These are phyloP conservation scores for Tribolium castaneum DNA, from an alignment of 1,140 invertebrate species.

Conservation along the genomic window DNA sequence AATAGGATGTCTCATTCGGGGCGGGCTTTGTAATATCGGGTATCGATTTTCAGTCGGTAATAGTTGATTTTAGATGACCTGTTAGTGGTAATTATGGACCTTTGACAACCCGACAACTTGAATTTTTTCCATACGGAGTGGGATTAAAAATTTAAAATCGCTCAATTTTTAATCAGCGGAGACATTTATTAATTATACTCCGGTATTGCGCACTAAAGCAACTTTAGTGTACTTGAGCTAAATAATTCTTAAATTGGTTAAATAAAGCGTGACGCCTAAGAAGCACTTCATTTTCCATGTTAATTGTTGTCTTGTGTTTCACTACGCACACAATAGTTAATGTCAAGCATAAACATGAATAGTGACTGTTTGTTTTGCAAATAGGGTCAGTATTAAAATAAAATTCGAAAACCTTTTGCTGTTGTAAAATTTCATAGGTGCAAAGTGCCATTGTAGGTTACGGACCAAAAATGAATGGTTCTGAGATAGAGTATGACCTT, in stretches of 20 bases:
- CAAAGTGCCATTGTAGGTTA: neutral
- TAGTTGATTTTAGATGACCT: constrained; percentile 8
- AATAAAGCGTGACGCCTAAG: neutral
- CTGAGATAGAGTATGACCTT: neutral
- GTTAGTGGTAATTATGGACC: constrained; percentile 11
- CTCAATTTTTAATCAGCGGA: constrained; percentile 1
- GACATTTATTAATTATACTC: neutral
- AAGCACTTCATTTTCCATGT: neutral
- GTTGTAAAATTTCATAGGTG: constrained; percentile 5
- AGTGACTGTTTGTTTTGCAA: constrained; percentile 3
- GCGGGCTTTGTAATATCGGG: constrained; percentile 12
- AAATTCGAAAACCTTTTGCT: neutral
- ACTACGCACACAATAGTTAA: neutral
- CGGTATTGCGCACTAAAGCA: neutral
- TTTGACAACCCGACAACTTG: neutral
- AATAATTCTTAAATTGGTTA: constrained; percentile 25
- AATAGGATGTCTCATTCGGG: constrained; percentile 22
- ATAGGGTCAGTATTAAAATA: constrained; percentile 20
- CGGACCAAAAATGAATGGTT: constrained; percentile 17
- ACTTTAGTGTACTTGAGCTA: neutral
- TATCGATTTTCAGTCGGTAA: constrained; percentile 5
- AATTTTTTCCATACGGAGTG: neutral
- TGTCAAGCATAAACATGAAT: neutral
- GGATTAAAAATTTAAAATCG: constrained; percentile 11
- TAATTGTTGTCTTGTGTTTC: constrained; percentile 18